Base-by-base conservation (phyloP, 2,797 vertebrate species). In the Pangasius krempfi region DNA sequence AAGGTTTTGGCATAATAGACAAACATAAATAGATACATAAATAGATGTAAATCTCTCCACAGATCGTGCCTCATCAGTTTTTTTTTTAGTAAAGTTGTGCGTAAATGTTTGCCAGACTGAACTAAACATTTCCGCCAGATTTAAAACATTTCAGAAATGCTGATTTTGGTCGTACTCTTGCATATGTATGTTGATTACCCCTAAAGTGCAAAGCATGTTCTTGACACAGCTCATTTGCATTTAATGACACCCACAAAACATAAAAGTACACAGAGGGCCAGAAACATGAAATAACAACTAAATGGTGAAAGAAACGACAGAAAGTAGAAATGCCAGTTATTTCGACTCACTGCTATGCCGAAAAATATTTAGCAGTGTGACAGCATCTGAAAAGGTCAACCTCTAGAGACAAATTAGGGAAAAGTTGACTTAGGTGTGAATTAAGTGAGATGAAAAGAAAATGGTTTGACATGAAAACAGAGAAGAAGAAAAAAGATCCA, bases 391-490 rank as follows among this genome's bases (percentile, higher is more conserved):
- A 66, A 66, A 83, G 81, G 81, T 66, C 60, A 50, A 66, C 5
- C 44, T 62, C 33, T 30, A 52, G 62, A 84, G 10, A 68, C 62
- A 50, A 83, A 83, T 83, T n/a, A 50, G 9, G 52, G 62, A 50
- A 68, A 68, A n/a, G 27, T 14, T 30, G 60, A 84, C n/a, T 37
- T 81, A 30, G 16, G 81, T 84, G 60, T 66, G 40, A 84, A 82
- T 44, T 82, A 40, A 60, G 33, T 8, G 9, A 82, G 79, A 33
- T 27, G 56, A 6, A 81, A 60, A 25, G 33, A 62, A 62, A 62
- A 62, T 27, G 37, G 22, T 60, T 44, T 30, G 82, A 66, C 40
- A 83, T 66, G 27, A 62, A 62, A 82, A 62, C 16, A 6, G 40
- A 83, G 81, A 52, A 37, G 1, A 75, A 14, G 8, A 0, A 70